phyloP scores from a whole-genome alignment of 2,113 vertebrate genomes.

The Ardeotis arabs region DNA sequence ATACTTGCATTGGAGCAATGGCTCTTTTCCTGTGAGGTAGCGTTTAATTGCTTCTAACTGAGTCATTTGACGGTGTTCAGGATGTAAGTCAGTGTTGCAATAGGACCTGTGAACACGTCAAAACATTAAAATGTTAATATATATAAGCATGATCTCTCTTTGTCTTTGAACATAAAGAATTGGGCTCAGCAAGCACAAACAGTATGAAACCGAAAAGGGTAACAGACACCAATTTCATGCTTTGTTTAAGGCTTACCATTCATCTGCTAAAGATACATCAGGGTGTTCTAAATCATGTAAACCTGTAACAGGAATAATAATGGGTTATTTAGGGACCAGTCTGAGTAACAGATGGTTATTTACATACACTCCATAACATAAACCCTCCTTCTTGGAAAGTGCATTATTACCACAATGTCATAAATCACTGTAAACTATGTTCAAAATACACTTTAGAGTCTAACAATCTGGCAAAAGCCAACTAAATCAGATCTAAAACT shows the following conservation, averaged over 20 bases:
- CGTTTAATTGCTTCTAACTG: conserved; percentile 94
- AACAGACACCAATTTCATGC: conserved; percentile 14
- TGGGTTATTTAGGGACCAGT: conserved; percentile 8
- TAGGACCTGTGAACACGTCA: conserved; percentile 85
- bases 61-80: conserved; percentile 90
- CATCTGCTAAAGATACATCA: conserved; percentile 94
- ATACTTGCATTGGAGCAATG: conserved; percentile 89
- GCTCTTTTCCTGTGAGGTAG: conserved; percentile 91
- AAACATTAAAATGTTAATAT: conserved; percentile 12
- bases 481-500: not conserved
- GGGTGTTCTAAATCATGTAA: conserved; percentile 98
- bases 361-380: conserved; percentile 26
- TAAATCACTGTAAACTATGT: conserved; percentile 31
- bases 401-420: conserved; percentile 5
- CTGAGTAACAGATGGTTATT: conserved; percentile 35
- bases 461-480: conserved; percentile 14
- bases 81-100: conserved; percentile 93
- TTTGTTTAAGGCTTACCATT: conserved; percentile 84
- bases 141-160: not conserved
- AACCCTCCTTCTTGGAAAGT: conserved; percentile 31
- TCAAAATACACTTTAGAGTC: not conserved
- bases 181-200: not conserved
- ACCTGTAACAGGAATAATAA: conserved; percentile 79
- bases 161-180: conserved; percentile 15
- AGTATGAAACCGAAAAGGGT: conserved; percentile 1